Conservation (phyloP, 2,888 invertebrate species). For the Limenitis arthemis region DNA sequence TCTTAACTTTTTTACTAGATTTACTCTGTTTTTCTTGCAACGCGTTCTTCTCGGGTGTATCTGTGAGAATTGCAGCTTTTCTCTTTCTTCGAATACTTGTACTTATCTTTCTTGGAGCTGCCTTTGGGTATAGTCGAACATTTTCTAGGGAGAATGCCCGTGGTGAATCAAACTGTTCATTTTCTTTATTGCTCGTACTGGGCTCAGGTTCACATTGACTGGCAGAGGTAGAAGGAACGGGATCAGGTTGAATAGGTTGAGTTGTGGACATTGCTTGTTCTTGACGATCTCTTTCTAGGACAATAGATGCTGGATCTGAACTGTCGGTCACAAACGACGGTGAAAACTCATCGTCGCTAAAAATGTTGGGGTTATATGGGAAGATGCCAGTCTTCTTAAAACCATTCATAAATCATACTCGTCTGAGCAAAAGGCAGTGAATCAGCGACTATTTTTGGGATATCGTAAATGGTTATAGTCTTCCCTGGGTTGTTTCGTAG, state of each 20-base stretch:
- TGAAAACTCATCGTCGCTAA: slow-evolving; percentile 20
- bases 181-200: background rate
- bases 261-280: slow-evolving; percentile 20
- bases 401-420: slow-evolving; percentile 22
- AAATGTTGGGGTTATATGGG: slow-evolving; percentile 21
- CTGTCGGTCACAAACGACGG: slow-evolving; percentile 28
- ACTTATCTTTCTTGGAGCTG: background rate
- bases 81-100: too few species aligned
- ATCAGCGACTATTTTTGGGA: slow-evolving; percentile 24
- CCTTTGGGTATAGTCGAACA: background rate
- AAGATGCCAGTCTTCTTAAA: slow-evolving; percentile 26
- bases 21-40: too few species aligned
- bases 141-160: background rate
- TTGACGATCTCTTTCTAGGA: slow-evolving; percentile 18
- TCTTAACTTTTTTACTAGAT: slow-evolving; percentile 10
- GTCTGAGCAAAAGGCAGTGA: slow-evolving; percentile 23
- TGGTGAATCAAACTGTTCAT: background rate
- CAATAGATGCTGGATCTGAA: slow-evolving; percentile 18
- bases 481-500: slow-evolving; percentile 24
- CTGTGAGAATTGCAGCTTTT: too few species aligned
- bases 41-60: background rate
- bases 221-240: background rate
- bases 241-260: slow-evolving; percentile 1
- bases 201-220: too few species aligned
- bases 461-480: slow-evolving; percentile 27